phyloP scores from a whole-genome alignment of 2,797 vertebrate species.

The Mormyrus proboscirostris region DNA sequence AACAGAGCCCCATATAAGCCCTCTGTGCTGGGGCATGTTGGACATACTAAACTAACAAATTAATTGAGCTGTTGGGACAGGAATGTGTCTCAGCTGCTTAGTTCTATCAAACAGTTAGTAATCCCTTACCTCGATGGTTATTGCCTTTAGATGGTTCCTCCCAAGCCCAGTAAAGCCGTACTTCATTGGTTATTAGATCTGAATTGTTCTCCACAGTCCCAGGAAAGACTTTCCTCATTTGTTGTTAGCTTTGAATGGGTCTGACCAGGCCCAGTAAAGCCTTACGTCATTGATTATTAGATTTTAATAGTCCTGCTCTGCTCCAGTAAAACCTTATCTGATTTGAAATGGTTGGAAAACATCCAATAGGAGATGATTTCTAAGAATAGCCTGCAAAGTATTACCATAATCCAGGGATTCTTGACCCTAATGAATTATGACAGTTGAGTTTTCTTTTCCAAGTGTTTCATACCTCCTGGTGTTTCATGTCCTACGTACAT shows the following conservation, averaged over 20 bases:
- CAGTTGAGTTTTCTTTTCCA: not conserved
- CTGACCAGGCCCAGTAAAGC: not conserved
- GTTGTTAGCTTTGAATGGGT: not conserved
- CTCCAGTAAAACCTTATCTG: not conserved
- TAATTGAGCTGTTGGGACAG: not conserved
- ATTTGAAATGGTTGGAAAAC: not conserved
- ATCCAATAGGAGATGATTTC: not conserved
- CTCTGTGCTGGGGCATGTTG: slow-evolving; percentile 45
- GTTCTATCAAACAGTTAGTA: slow-evolving; percentile 13
- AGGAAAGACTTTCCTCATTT: not conserved
- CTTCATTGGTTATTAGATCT: not conserved
- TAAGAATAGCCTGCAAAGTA: not conserved
- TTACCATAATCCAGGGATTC: not conserved
- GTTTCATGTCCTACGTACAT: not conserved
- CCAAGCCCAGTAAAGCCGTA: slow-evolving; percentile 17
- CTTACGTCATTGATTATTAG: not conserved
- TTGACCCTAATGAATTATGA: not conserved
- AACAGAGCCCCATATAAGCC: slow-evolving; percentile 30
- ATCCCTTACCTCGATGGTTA: slow-evolving; percentile 1
- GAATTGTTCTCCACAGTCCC: not conserved
- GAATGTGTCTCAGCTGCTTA: not conserved
- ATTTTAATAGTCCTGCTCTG: not conserved
- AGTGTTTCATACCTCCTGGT: not conserved
- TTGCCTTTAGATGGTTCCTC: not conserved
- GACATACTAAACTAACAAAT: slow-evolving; percentile 28